Evolutionary conservation across 2,797 vertebrate genomes (phyloP).

Genomic region (Cryptoblepharus egeriae): DNA sequence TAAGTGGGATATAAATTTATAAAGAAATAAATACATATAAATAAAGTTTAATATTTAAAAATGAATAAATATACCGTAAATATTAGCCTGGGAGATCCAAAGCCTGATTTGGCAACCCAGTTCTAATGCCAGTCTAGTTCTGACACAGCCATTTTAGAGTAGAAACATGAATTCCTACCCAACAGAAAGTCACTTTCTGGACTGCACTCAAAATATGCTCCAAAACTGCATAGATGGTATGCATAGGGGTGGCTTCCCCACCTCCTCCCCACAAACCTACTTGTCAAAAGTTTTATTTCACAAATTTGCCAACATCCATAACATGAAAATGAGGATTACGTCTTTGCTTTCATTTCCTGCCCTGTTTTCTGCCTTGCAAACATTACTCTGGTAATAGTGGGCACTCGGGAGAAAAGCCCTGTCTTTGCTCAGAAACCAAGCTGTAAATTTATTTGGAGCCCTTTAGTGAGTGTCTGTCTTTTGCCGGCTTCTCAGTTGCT

Average conservation of each 20-base stretch:
- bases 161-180: not conserved
- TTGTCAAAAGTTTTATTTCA: not conserved
- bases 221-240: not conserved
- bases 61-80: too few relatives aligned
- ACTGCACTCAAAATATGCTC: not conserved
- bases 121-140: not conserved
- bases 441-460: constrained; percentile 18
- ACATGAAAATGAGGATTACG: not conserved
- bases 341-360: not conserved
- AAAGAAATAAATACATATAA: too few relatives aligned
- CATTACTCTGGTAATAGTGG: not conserved
- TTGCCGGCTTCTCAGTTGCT: not conserved
- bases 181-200: not conserved
- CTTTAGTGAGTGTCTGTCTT: constrained; percentile 5
- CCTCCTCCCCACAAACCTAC: too few relatives aligned
- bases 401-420: not conserved
- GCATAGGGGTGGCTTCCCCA: not conserved
- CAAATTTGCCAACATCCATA: not conserved
- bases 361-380: not conserved
- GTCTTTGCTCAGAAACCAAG: constrained; percentile 23
- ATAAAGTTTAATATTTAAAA: too few relatives aligned
- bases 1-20: too few relatives aligned
- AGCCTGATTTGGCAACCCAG: too few relatives aligned
- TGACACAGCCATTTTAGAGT: not conserved
- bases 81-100: too few relatives aligned